These are phyloP conservation scores for Melanocharis versteri DNA, from an alignment of 2,113 vertebrate genomes.

Conservation along the genomic window DNA sequence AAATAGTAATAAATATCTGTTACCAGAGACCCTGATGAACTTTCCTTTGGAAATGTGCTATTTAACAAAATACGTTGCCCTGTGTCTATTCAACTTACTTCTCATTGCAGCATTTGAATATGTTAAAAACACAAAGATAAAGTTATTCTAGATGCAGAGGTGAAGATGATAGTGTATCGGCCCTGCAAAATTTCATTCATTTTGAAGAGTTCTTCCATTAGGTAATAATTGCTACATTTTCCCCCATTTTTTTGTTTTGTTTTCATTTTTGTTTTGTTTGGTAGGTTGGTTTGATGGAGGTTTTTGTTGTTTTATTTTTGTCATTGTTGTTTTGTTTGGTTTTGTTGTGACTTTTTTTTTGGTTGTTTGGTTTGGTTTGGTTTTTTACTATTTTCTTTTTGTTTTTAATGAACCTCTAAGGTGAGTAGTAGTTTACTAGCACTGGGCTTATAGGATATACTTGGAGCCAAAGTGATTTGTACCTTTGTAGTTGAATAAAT, in stretches of 20 bases:
- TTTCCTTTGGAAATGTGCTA: not conserved
- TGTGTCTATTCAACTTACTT: not conserved
- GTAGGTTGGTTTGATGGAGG: not conserved
- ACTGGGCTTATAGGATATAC: not conserved
- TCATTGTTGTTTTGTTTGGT: not conserved
- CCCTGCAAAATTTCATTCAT: not conserved
- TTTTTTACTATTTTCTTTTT: not conserved
- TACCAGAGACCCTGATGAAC: not conserved
- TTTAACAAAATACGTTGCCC: not conserved
- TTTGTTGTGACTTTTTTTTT: too few relatives aligned
- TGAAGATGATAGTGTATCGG: not conserved
- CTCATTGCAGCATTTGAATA: not conserved
- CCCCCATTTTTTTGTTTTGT: rapidly evolving
- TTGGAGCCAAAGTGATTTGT: not conserved
- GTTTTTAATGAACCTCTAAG: not conserved
- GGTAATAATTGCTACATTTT: not conserved
- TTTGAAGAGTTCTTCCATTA: not conserved
- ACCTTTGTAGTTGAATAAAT: not conserved
- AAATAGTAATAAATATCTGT: not conserved
- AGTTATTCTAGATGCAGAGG: not conserved
- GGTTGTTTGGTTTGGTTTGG: not conserved
- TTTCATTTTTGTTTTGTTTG: too few relatives aligned
- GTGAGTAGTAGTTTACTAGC: not conserved
- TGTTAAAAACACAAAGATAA: not conserved
- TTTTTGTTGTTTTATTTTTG: not conserved